These are phyloP conservation scores for Xanthia icteritia DNA, from an alignment of 2,888 invertebrate genomes.

Conservation along the genomic window DNA sequence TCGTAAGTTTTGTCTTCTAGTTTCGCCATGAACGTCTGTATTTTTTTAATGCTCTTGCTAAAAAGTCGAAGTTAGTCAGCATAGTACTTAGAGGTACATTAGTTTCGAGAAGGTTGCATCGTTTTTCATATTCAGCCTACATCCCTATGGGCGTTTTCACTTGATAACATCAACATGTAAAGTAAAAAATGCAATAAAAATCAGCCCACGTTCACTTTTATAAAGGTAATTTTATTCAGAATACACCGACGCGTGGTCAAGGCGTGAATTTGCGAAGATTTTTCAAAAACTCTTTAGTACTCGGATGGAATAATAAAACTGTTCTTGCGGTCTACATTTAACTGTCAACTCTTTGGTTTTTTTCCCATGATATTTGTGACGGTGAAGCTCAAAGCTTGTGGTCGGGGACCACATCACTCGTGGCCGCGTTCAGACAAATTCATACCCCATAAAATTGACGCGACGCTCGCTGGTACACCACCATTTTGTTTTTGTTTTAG, in stretches of 20 bases:
- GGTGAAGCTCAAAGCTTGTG: constrained; percentile 69
- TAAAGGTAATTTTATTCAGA: constrained; percentile 25
- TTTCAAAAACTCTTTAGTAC: constrained; percentile 42
- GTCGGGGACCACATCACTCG: constrained; percentile 76
- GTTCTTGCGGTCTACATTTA: constrained; percentile 70
- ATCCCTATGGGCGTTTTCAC: constrained; percentile 3
- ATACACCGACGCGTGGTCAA: constrained; percentile 28
- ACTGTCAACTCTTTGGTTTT: constrained; percentile 67
- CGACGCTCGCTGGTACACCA: constrained; percentile 53
- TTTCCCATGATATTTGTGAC: constrained; percentile 77
- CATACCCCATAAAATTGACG: constrained; percentile 80
- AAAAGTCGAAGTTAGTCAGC: neutral
- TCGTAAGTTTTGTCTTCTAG: neutral
- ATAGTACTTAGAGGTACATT: neutral
- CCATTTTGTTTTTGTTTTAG: constrained; percentile 45
- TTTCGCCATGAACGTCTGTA: too few species aligned
- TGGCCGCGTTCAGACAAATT: constrained; percentile 73
- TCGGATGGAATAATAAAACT: constrained; percentile 63
- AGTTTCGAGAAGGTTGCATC: neutral
- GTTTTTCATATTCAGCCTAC: constrained; percentile 5
- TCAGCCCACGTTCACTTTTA: constrained; percentile 26
- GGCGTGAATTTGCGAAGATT: constrained; percentile 46
- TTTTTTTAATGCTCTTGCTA: neutral
- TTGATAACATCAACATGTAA: constrained; percentile 41
- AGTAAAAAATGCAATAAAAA: constrained; percentile 32